These are phyloP conservation scores for Drosophila aldrichi DNA, from an alignment of 2,888 invertebrate genomes.

Conservation along the genomic window DNA sequence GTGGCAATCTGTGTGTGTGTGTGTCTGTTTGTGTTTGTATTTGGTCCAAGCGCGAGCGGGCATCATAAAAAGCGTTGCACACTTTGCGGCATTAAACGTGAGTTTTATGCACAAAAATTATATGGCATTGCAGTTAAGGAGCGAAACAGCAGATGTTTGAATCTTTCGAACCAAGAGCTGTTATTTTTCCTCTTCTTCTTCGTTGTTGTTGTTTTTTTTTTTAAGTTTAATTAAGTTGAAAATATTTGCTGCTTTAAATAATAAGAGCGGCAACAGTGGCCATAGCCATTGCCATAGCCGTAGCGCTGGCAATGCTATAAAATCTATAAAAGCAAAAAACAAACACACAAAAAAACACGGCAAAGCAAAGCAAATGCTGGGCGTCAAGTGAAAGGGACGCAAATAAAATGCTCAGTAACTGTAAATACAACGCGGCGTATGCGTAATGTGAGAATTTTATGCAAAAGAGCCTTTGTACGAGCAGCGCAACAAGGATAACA, in stretches of 20 bases:
- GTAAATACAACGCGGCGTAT: conserved; percentile 79
- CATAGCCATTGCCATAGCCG: conserved; percentile 9
- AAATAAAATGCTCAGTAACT: conserved; percentile 78
- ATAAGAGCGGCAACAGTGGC: conserved; percentile 48
- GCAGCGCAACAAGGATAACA: conserved; percentile 37
- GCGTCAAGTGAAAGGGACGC: conserved; percentile 48
- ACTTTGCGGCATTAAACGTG: conserved; percentile 79
- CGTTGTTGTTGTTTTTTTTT: too few species aligned
- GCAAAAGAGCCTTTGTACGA: conserved; percentile 64
- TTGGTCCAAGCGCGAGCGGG: conserved; percentile 10
- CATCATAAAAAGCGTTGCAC: conserved; percentile 62
- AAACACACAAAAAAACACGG: conserved; percentile 51
- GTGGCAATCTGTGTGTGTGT: conserved; percentile 14
- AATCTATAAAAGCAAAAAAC: conserved; percentile 70
- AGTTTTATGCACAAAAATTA: conserved; percentile 74
- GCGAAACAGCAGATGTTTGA: conserved; percentile 59
- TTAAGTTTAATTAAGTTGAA: conserved; percentile 83
- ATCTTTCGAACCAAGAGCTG: conserved; percentile 43
- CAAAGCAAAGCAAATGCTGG: conserved; percentile 53
- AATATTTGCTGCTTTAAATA: conserved; percentile 79
- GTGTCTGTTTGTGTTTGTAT: conserved; percentile 6
- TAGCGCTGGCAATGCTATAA: conserved; percentile 52
- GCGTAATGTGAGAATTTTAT: conserved; percentile 81
- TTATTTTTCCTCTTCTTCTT: background rate
- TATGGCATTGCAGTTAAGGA: conserved; percentile 75